Base-by-base conservation (phyloP, 2,888 invertebrate genomes). In the Biston betularia region DNA sequence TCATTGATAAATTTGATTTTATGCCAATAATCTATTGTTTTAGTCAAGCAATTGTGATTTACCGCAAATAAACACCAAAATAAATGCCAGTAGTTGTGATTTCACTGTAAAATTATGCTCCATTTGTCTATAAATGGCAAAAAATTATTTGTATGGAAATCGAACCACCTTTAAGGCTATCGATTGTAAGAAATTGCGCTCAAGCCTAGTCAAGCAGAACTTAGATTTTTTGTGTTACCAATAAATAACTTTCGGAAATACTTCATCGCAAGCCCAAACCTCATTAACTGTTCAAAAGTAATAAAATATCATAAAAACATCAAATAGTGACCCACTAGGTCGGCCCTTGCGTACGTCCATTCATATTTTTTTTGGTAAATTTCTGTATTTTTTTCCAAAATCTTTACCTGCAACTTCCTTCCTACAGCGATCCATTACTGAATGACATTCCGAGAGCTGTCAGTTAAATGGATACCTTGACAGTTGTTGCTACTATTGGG, bases 331-430 rank as follows among this genome's bases (percentile, higher is more conserved):
- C 79, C 82, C 84, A 79, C 83, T 80, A 79, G 78, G 76, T 76
- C 77, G 76, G 81, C 81, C 77, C 77, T 70, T 74, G 85, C 84
- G 84, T 80, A 79, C 80, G 82, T 83, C 85, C 86, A 82, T 75
- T 72, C 79, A 85, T 83, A 57, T 57, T 62, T 85, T 82, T 84
- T 63, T 24, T 24, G 24, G 70, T 56, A 40, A 14, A 48, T 63
- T 63, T 69, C 60, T 67, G 61, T 53, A 60, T 79, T 74, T 81
- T 83, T 87, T 85, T 87, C 81, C 79, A 75, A 48, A 65, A 68
- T 79, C 77, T 83, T 83, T 92, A 93, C 93, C 93, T 93, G 93
- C 89, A 82, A 92, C 93, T 93, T 93, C 93, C 93, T 93, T 93
- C 93, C 93, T 93, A 81, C 81, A 87, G 75, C 89, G 84, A 92